Evolutionary conservation across 2,113 vertebrate genomes (phyloP), one percentile per base, ranked within the genome.

Genomic region (Camelus bactrianus): DNA sequence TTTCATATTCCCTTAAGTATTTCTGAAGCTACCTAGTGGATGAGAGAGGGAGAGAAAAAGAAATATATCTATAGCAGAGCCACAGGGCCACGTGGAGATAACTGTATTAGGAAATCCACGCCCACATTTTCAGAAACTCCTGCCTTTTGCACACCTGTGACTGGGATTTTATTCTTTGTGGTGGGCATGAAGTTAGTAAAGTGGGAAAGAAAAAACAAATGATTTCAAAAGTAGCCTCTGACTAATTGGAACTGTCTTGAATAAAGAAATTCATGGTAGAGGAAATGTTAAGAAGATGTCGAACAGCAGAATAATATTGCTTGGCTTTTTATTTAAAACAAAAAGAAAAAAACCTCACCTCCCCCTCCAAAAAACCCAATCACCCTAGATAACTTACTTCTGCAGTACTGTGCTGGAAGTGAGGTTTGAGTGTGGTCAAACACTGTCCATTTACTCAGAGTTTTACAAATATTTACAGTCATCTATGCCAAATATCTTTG

Each of bases 401-500:
- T 96, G 46, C 52, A 65, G 89, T 96, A 92, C 96, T 82, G 8
- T 96, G 95, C 77, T 96, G 75, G 95, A 97, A 96, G 67, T 93
- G 64, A 85, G 92, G 87, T 95, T 97, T 96, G 93, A 98, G 92
- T 98, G 96, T 98, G 98, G 95, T 98, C 20, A 76, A 96, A 95
- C 95, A 97, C 95, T 92, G 94, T 93, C 97, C 98, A 97, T 98
- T 98, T 98, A 98, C 98, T 96, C 96, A 98, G 97, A 73, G 93
- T 91, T 98, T 97, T 96, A 94, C 98, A 98, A 99, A 99, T 98
- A 98, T 99, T 99, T 98, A 97, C 97, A 98, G 83, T 95, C 96
- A 77, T 75, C 94, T 58, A 89, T 97, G 98, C 98, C 98, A 99
- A 98, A 98, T 98, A 98, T 96, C 98, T 98, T 97, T 98, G 95